Evolutionary conservation across 2,888 invertebrate species (phyloP), one percentile per base, ranked within the genome.

Genomic region (Amphipyra berbera): DNA sequence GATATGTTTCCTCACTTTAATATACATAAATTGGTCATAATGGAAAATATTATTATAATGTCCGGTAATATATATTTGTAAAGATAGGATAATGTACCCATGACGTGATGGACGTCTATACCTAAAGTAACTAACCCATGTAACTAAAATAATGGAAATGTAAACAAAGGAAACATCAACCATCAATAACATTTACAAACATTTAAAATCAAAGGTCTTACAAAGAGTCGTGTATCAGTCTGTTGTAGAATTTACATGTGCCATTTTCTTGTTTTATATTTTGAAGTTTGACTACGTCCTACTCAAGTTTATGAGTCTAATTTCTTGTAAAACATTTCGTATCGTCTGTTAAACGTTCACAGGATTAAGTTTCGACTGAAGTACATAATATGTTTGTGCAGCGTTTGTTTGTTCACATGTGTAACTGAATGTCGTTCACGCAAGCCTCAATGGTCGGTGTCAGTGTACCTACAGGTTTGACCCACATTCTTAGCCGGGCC

Each of bases 1-100:
- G 84, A 83, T 83, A 83, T 81, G 82, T 89, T 90, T 87, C 88
- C 83, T 86, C 84, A 87, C 84, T 76, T 79, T 81, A 81, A 71
- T 68, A 66, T 62, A 73, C 69, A 78, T 73, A 78, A 70, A 76
- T 69, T 73, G 55, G 61, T 62, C 67, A 73, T 78, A 78, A 79
- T 82, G 76, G 78, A 78, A 82, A 86, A 85, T 68, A 73, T 73
- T 61, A 64, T 62, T 60, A 45, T 44, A 61, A 53, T 42, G 15
- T 54, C 21, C 9, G 12, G 66, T 53, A 61, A 53, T 55, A 49
- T 6, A 9, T 5, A 38, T 44, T 37, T 46, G 13, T 53, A 59
- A 52, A 55, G 38, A 13, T 38, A 12, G 14, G 15, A 55, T 41
- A 50, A n/a, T 13, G 9, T 44, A 21, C 40, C 2, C 9, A 35